Percentiles rank a stretch among this genome's conserved stretches.
These are phyloP conservation scores for Telmatherina bonti DNA, from an alignment of 2,797 vertebrate genomes.

Conservation along the genomic window DNA sequence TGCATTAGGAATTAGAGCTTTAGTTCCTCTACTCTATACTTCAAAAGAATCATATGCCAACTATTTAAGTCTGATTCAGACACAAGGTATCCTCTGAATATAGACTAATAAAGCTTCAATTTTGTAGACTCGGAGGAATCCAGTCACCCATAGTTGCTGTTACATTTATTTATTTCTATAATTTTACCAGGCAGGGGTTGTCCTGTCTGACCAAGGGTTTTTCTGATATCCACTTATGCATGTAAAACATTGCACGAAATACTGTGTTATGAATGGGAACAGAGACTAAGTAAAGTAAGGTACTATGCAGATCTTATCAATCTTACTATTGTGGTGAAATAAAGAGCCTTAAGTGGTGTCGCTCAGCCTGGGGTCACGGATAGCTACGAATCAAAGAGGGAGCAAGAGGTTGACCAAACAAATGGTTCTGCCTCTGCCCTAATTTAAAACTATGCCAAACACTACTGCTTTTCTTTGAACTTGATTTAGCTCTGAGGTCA, in stretches of 20 bases:
- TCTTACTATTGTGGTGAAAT: slow-evolving; percentile 29
- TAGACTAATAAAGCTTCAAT: background rate
- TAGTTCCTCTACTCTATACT: slow-evolving; percentile 40
- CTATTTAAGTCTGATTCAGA: slow-evolving; percentile 17
- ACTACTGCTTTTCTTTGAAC: slow-evolving; percentile 90
- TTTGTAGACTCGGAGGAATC: background rate
- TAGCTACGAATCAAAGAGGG: slow-evolving; percentile 77
- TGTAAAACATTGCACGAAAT: background rate
- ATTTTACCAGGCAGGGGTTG: background rate
- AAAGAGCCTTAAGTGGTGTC: slow-evolving; percentile 62
- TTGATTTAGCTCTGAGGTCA: slow-evolving; percentile 87
- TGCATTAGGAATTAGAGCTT: slow-evolving; percentile 32
- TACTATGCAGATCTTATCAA: slow-evolving; percentile 47
- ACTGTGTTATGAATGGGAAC: too few species aligned
- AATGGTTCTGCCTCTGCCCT: slow-evolving; percentile 79
- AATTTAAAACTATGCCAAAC: slow-evolving; percentile 86
- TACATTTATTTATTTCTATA: background rate
- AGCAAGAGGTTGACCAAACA: slow-evolving; percentile 83
- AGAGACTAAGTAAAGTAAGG: too few species aligned
- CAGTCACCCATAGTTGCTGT: too few species aligned
- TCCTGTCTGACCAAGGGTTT: background rate
- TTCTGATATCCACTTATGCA: background rate
- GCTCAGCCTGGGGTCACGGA: slow-evolving; percentile 65
- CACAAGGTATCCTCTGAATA: background rate
- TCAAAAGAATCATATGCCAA: slow-evolving; percentile 11